These are phyloP conservation scores for Saccopteryx leptura DNA, from an alignment of 2,113 vertebrate genomes.

Conservation along the genomic window DNA sequence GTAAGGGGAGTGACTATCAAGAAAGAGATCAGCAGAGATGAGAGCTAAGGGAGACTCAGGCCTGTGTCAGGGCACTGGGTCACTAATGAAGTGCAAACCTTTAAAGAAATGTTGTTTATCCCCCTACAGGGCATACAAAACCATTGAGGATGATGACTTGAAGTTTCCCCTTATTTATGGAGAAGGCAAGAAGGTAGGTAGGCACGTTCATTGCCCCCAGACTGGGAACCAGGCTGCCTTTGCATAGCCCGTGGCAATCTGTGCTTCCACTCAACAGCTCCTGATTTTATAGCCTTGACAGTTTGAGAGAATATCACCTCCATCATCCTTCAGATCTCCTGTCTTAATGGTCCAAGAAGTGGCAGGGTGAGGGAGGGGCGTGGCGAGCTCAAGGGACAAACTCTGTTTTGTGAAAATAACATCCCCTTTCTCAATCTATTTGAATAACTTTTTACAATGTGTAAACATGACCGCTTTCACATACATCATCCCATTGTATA, in stretches of 20 bases:
- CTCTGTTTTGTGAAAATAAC: conserved; percentile 55
- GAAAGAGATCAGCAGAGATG: not conserved
- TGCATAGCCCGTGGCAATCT: conserved; percentile 53
- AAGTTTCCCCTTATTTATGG: conserved; percentile 94
- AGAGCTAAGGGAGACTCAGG: conserved; percentile 6
- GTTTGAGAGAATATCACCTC: conserved; percentile 76
- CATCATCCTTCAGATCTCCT: conserved; percentile 73
- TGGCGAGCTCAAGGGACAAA: conserved; percentile 30
- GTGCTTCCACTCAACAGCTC: conserved; percentile 69
- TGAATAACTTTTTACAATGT: not conserved
- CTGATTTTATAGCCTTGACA: conserved; percentile 81
- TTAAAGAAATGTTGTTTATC: conserved; percentile 84
- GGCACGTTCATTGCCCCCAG: conserved; percentile 22
- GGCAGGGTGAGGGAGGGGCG: not conserved
- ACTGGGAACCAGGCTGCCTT: conserved; percentile 50
- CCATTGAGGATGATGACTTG: conserved; percentile 94
- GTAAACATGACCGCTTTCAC: not conserved
- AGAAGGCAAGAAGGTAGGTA: conserved; percentile 97
- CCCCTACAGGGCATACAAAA: conserved; percentile 93
- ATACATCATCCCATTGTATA: not conserved
- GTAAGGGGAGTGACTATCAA: conserved; percentile 35
- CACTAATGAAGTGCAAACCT: conserved; percentile 82
- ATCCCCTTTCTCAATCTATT: not conserved
- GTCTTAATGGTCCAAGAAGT: conserved; percentile 30
- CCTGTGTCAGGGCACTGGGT: conserved; percentile 77